Conservation (phyloP, 2,888 invertebrate genomes). For the Pheosia tremula region DNA sequence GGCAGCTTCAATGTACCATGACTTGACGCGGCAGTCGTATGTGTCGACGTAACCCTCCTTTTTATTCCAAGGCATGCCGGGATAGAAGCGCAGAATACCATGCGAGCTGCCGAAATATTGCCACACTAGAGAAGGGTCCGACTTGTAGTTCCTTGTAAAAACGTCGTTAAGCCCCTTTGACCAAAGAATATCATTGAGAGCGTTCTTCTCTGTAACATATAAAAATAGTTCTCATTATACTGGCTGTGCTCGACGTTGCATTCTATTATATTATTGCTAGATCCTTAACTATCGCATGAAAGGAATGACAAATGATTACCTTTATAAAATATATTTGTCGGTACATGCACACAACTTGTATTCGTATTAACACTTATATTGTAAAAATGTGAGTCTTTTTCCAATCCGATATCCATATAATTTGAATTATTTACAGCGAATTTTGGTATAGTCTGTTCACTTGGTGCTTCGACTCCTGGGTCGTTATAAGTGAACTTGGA, state of each 20-base stretch:
- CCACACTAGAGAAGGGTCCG: slow-evolving; percentile 96
- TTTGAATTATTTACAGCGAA: slow-evolving; percentile 63
- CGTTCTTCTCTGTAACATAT: slow-evolving; percentile 63
- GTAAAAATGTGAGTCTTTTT: slow-evolving; percentile 92
- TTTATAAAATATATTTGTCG: slow-evolving; percentile 95
- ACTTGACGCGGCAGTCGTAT: slow-evolving; percentile 96
- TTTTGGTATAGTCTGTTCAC: slow-evolving; percentile 39
- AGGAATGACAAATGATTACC: slow-evolving; percentile 66
- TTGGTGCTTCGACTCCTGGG: slow-evolving; percentile 19
- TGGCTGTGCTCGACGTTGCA: no score
- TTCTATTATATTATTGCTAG: no score
- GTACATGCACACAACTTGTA: slow-evolving; percentile 95
- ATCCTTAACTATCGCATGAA: no score
- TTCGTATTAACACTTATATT: slow-evolving; percentile 91
- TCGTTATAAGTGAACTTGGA: slow-evolving; percentile 77
- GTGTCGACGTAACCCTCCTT: slow-evolving; percentile 83
- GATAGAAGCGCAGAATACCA: slow-evolving; percentile 97
- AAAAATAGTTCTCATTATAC: neutral
- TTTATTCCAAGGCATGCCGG: slow-evolving; percentile 89
- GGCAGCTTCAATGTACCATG: slow-evolving; percentile 99
- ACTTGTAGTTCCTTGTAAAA: slow-evolving; percentile 93
- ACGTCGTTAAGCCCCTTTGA: slow-evolving; percentile 93
- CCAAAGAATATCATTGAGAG: slow-evolving; percentile 89
- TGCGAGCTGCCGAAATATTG: slow-evolving; percentile 98
- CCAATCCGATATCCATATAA: slow-evolving; percentile 85